Conservation (phyloP, 2,888 invertebrate species). For the Ganaspis brasiliensis region DNA sequence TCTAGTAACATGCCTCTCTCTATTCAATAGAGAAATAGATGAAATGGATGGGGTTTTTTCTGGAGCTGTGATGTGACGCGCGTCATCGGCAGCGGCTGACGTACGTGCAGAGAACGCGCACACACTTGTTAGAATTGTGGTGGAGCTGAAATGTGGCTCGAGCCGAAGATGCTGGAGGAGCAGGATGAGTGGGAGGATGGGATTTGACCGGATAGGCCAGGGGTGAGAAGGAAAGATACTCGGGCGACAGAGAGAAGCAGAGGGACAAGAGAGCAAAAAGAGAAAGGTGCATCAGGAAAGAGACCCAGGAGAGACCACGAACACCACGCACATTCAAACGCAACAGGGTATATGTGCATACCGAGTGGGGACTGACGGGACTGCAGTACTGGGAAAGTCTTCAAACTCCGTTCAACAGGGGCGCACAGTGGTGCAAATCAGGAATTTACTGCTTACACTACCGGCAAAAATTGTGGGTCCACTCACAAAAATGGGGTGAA, state of each 20-base stretch:
- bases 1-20: neutral
- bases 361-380: conserved; percentile 23
- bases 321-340: conserved; percentile 6
- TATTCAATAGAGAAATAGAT: conserved; percentile 18
- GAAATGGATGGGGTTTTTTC: conserved; percentile 19
- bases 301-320: conserved; percentile 19
- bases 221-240: conserved; percentile 37
- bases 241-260: conserved; percentile 27
- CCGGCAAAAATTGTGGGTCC: neutral
- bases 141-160: conserved; percentile 21
- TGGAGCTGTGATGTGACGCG: conserved; percentile 27
- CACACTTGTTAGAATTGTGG: neutral
- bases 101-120: neutral
- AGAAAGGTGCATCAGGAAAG: conserved; percentile 41
- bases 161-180: conserved; percentile 21
- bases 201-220: conserved; percentile 39
- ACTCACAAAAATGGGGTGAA: neutral
- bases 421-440: conserved; percentile 21
- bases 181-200: conserved; percentile 37
- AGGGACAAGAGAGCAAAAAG: conserved; percentile 34
- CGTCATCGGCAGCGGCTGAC: conserved; percentile 34
- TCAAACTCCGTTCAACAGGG: conserved; percentile 7
- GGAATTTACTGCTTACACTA: neutral
- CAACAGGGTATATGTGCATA: conserved; percentile 7
- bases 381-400: conserved; percentile 39